These are phyloP conservation scores for Sylvicapra grimmia DNA, from an alignment of 2,113 vertebrate species.

Conservation along the genomic window DNA sequence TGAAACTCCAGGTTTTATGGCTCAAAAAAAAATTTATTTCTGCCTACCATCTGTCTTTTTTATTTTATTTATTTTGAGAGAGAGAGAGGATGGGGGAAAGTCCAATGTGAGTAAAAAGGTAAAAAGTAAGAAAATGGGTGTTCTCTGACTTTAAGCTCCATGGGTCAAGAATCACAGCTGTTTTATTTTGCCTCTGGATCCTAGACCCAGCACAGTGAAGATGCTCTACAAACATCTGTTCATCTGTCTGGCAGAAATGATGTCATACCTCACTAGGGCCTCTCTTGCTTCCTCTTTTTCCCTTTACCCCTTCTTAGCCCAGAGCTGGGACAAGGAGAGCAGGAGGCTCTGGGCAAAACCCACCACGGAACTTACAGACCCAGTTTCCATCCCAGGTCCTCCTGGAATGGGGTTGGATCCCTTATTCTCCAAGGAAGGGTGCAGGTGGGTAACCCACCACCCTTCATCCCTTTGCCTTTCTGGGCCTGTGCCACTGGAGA, in stretches of 20 bases:
- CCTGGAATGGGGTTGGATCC: neutral
- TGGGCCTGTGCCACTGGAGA: neutral
- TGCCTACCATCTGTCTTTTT: neutral
- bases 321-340: neutral
- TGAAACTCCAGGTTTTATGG: neutral
- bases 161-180: neutral
- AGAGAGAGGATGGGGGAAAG: neutral
- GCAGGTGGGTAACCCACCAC: neutral
- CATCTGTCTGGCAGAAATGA: neutral
- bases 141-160: neutral
- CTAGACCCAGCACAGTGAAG: neutral
- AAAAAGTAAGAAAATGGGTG: neutral
- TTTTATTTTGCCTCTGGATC: neutral
- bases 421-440: neutral
- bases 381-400: neutral
- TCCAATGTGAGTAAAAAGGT: neutral
- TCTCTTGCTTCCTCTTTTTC: neutral
- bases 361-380: neutral
- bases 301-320: neutral
- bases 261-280: neutral
- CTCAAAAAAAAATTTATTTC: neutral
- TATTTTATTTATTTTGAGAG: neutral
- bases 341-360: neutral
- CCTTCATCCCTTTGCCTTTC: conserved; percentile 23
- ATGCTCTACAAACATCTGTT: neutral